Evolutionary conservation across 2,888 invertebrate genomes (phyloP).

Genomic region (Anagyrus pseudococci): DNA sequence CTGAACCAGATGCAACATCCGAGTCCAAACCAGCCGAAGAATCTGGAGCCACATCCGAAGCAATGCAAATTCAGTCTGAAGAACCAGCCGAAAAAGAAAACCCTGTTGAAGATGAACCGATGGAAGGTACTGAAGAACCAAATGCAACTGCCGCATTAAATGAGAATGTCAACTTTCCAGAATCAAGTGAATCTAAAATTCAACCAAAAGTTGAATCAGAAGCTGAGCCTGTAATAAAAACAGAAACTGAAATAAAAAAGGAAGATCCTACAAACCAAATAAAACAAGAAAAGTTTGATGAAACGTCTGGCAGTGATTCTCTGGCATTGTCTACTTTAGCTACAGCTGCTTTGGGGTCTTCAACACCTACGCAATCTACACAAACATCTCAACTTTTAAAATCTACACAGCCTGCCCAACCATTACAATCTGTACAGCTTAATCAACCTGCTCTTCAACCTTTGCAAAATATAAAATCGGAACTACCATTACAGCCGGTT

Average conservation of each 20-base stretch:
- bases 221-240: constrained; percentile 19
- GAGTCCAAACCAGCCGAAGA: constrained; percentile 30
- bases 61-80: background rate
- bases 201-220: constrained; percentile 13
- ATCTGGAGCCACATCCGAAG: background rate
- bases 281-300: constrained; percentile 53
- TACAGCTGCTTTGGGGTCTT: constrained; percentile 70
- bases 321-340: constrained; percentile 78
- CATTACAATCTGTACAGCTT: constrained; percentile 30
- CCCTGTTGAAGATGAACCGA: background rate
- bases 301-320: constrained; percentile 65
- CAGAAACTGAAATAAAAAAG: constrained; percentile 39
- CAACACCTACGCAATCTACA: constrained; percentile 43
- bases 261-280: constrained; percentile 46
- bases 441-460: no score
- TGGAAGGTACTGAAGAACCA: background rate
- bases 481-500: no score
- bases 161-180: background rate
- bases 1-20: constrained; percentile 10
- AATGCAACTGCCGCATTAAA: no score
- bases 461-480: no score
- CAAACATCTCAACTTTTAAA: constrained; percentile 43
- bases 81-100: background rate
- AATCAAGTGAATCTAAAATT: background rate
- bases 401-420: constrained; percentile 52